These are phyloP conservation scores for Calephelis perditalis DNA, from an alignment of 2,888 invertebrate genomes.

Conservation along the genomic window DNA sequence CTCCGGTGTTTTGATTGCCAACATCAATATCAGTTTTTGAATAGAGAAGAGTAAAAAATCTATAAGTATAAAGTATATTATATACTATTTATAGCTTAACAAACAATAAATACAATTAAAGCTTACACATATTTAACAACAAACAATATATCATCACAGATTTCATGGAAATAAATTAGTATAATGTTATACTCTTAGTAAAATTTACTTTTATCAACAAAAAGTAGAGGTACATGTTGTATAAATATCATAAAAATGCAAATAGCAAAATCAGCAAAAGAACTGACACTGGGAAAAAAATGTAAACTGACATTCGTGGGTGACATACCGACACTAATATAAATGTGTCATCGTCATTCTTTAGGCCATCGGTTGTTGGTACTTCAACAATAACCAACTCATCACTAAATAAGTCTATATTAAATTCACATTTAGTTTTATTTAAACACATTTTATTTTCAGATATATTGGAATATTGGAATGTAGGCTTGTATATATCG, in stretches of 20 bases:
- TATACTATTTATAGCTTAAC: slow-evolving; percentile 15
- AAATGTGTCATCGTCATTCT: slow-evolving; percentile 85
- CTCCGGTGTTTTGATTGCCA: no score
- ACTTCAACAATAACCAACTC: slow-evolving; percentile 91
- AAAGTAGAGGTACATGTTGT: slow-evolving; percentile 49
- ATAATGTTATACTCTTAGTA: slow-evolving; percentile 71
- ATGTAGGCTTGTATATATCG: slow-evolving; percentile 90
- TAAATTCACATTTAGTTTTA: slow-evolving; percentile 86
- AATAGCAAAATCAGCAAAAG: slow-evolving; percentile 86
- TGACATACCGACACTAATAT: slow-evolving; percentile 87
- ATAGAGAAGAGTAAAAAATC: no score
- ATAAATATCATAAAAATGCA: slow-evolving; percentile 85
- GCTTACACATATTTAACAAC: slow-evolving; percentile 24
- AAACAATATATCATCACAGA: slow-evolving; percentile 35
- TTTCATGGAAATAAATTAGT: slow-evolving; percentile 47
- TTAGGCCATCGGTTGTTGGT: slow-evolving; percentile 88
- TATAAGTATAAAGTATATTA: background rate
- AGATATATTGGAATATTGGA: slow-evolving; percentile 84
- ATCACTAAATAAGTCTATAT: slow-evolving; percentile 83
- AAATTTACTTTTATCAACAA: slow-evolving; percentile 60
- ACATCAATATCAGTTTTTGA: no score
- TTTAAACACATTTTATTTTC: slow-evolving; percentile 85
- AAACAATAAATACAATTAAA: slow-evolving; percentile 7
- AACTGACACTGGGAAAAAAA: slow-evolving; percentile 88
- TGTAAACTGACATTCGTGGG: slow-evolving; percentile 87